Percentiles rank a stretch among this genome's conserved stretches.
Conservation (phyloP, 2,113 vertebrate genomes). For the Ailurus styani region DNA sequence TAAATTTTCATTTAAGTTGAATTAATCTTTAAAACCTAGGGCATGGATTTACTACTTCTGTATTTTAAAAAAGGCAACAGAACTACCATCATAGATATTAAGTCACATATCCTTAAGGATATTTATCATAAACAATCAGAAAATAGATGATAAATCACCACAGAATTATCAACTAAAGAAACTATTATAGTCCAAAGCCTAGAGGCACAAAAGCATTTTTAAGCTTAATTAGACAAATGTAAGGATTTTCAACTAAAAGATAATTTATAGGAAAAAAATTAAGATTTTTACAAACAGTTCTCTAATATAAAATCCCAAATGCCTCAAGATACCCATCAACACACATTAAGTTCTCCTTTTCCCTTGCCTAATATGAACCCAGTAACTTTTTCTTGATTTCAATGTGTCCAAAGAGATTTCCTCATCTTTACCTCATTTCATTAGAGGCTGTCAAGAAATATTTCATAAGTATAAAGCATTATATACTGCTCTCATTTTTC, state of each 20-base stretch:
- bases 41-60: background rate
- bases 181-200: background rate
- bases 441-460: background rate
- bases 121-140: background rate
- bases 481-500: background rate
- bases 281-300: background rate
- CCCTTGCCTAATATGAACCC: background rate
- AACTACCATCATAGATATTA: background rate
- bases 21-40: background rate
- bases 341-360: conserved; percentile 1
- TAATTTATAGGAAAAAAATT: background rate
- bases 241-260: background rate
- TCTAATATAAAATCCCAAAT: background rate
- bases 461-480: background rate
- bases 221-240: background rate
- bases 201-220: background rate
- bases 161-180: background rate
- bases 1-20: background rate
- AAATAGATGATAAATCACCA: background rate
- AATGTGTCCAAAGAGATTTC: background rate
- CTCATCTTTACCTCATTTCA: background rate
- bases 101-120: background rate
- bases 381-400: background rate
- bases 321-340: background rate
- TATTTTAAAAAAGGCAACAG: background rate